Conservation (phyloP, 2,113 vertebrate species). For the Oreocharis arfaki region DNA sequence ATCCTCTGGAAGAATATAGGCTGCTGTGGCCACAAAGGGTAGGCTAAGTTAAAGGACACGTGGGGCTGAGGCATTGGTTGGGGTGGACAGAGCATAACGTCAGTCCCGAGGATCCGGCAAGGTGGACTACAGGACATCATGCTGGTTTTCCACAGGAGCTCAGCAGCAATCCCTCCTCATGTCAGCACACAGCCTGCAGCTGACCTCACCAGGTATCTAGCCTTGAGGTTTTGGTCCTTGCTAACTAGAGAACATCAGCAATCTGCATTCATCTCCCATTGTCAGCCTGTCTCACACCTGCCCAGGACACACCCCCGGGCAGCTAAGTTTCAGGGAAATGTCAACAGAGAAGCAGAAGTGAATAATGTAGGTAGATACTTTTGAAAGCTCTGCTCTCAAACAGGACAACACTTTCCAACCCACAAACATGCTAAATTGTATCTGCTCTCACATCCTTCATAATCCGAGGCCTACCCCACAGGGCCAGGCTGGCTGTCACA, state of each 20-base stretch:
- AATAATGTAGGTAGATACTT: not conserved
- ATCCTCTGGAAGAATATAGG: fast-evolving
- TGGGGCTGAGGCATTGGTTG: not conserved
- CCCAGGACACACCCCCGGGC: not conserved
- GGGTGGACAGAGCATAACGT: not conserved
- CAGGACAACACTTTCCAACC: not conserved
- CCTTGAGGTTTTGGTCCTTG: not conserved
- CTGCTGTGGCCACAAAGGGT: not conserved
- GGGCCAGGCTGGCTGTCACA: too few species aligned
- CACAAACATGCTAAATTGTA: not conserved
- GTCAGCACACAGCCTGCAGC: not conserved
- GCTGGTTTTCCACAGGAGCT: not conserved
- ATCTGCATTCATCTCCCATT: not conserved
- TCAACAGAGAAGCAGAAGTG: not conserved
- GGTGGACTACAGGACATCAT: not conserved
- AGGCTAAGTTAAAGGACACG: not conserved
- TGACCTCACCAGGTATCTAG: not conserved
- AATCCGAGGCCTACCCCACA: not conserved
- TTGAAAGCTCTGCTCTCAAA: not conserved
- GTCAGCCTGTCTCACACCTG: not conserved
- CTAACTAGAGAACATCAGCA: not conserved
- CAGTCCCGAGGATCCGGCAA: not conserved
- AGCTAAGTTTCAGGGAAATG: not conserved
- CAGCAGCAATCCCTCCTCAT: not conserved
- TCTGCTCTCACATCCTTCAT: not conserved